Conservation (phyloP, 2,113 vertebrate species). For the Empidonax alnorum region DNA sequence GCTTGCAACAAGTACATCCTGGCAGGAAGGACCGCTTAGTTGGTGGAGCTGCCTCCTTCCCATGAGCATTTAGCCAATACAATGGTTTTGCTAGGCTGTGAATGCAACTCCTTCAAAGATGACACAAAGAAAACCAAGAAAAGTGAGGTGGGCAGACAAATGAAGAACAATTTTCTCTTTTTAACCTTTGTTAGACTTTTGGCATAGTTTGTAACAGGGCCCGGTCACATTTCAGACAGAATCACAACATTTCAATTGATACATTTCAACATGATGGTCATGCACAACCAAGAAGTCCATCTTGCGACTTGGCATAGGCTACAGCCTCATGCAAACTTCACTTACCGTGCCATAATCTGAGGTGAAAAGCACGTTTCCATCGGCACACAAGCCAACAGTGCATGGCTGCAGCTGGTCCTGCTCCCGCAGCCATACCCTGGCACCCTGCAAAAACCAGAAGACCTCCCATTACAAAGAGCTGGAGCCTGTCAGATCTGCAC, state of each 20-base stretch:
- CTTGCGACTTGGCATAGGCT: neutral
- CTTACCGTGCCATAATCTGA: constrained; percentile 87
- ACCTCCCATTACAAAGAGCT: constrained; percentile 5
- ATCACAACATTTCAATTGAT: neutral
- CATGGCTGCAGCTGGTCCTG: constrained; percentile 85
- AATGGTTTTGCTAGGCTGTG: neutral
- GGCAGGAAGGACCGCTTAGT: neutral
- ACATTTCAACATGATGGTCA: neutral
- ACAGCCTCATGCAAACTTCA: neutral
- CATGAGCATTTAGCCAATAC: neutral
- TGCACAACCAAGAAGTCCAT: neutral
- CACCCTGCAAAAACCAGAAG: constrained; percentile 76
- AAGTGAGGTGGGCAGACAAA: neutral
- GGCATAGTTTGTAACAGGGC: neutral
- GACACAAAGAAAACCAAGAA: neutral
- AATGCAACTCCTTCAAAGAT: neutral
- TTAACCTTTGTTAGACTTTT: neutral
- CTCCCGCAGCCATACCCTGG: constrained; percentile 84
- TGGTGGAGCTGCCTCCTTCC: neutral
- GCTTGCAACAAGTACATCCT: neutral
- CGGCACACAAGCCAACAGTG: constrained; percentile 76
- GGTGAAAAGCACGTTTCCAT: constrained; percentile 77
- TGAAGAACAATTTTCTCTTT: neutral
- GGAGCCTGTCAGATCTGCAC: neutral
- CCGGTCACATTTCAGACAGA: neutral